Evolutionary conservation across 2,797 vertebrate species (phyloP).

Genomic region (Pitangus sulphuratus): DNA sequence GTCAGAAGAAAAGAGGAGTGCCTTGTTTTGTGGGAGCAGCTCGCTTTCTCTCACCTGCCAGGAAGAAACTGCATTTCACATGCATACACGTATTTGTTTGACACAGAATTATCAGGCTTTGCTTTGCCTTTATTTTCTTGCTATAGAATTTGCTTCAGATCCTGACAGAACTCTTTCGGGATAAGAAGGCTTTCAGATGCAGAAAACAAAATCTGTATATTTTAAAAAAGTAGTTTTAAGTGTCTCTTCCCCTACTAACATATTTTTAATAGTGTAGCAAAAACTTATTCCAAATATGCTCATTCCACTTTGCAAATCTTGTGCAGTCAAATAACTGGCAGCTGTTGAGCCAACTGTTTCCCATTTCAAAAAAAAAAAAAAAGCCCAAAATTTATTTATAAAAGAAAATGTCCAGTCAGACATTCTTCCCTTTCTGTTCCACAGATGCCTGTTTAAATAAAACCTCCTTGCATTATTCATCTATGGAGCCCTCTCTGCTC

Average conservation of each 20-base stretch:
- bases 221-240: neutral
- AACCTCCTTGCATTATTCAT: neutral
- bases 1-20: neutral
- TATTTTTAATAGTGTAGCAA: slow-evolving; percentile 27
- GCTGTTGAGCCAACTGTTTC: slow-evolving; percentile 38
- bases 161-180: neutral
- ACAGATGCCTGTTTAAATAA: slow-evolving; percentile 24
- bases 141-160: neutral
- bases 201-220: slow-evolving; percentile 11
- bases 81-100: neutral
- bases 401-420: slow-evolving; percentile 41
- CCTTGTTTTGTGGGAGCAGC: neutral
- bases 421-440: slow-evolving; percentile 16
- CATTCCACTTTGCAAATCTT: slow-evolving; percentile 22
- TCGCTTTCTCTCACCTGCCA: neutral
- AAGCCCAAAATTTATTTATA: neutral
- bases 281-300: slow-evolving; percentile 26
- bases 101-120: neutral
- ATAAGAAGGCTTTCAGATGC: neutral
- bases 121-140: neutral
- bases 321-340: slow-evolving; percentile 33
- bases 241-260: neutral
- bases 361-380: neutral
- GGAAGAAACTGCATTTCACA: neutral
- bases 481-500: neutral